Evolutionary conservation across 1,140 invertebrate species (phyloP).

Genomic region (Rhagoletis pomonella): DNA sequence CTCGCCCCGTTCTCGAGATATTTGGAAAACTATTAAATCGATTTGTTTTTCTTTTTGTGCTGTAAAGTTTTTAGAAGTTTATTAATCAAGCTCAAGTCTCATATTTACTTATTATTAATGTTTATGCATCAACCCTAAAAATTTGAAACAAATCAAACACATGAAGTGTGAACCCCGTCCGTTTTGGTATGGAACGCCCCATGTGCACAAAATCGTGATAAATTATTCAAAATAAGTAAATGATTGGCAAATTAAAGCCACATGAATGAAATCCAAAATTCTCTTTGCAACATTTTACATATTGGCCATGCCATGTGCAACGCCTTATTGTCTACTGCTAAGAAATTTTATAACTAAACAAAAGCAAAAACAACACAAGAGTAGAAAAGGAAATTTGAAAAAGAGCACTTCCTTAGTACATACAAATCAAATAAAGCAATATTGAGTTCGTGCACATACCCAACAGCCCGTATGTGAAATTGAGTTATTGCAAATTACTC

Average conservation of each 20-base stretch:
- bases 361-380: neutral
- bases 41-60: no score
- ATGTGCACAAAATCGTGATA: neutral
- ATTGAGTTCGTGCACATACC: neutral
- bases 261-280: neutral
- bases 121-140: no score
- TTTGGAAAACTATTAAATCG: no score
- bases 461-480: neutral
- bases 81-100: no score
- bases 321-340: neutral
- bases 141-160: no score
- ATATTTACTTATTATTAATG: no score
- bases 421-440: neutral
- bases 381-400: neutral
- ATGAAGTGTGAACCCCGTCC: no score
- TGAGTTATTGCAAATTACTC: constrained; percentile 49
- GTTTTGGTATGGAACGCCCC: no score
- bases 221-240: constrained; percentile 13
- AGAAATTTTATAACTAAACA: neutral
- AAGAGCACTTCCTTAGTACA: neutral
- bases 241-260: neutral
- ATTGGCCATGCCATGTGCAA: neutral
- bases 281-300: neutral
- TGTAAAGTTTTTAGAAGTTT: no score
- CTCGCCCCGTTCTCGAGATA: no score